Percentiles rank a stretch among this genome's conserved stretches.
These are phyloP conservation scores for Neopipo cinnamomea DNA, from an alignment of 2,113 vertebrate genomes.

Conservation along the genomic window DNA sequence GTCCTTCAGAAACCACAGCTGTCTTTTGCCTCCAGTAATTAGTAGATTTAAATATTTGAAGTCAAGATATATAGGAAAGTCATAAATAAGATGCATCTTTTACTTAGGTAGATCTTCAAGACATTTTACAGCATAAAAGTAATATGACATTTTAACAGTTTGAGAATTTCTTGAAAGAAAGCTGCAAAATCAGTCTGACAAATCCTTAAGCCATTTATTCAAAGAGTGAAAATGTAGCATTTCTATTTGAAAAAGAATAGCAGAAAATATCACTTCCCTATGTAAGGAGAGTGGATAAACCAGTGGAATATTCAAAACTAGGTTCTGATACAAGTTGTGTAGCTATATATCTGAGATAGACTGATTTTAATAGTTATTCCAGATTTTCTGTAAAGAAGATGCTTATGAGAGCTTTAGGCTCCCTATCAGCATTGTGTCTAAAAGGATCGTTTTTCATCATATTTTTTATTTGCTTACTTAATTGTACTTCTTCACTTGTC, in stretches of 20 bases:
- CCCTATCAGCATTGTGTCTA: not conserved
- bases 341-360: not conserved
- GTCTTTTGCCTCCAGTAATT: not conserved
- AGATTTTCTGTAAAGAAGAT: not conserved
- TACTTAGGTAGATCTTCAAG: not conserved
- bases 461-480: not conserved
- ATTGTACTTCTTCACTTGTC: not conserved
- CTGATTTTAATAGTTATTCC: not conserved
- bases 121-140: constrained; percentile 28
- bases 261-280: not conserved
- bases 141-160: constrained; percentile 30
- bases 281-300: not conserved
- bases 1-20: not conserved
- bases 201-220: constrained; percentile 33
- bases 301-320: not conserved
- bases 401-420: not conserved
- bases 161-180: constrained; percentile 37
- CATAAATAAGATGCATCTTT: constrained; percentile 1
- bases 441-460: not conserved
- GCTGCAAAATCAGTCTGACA: constrained; percentile 28
- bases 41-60: constrained; percentile 36
- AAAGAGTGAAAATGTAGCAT: constrained; percentile 11
- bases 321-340: not conserved
- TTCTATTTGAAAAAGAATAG: constrained; percentile 1
- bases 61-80: not conserved